Evolutionary conservation across 2,113 vertebrate genomes (phyloP), one percentile per base, ranked within the genome.

Genomic region (Austrofundulus limnaeus): DNA sequence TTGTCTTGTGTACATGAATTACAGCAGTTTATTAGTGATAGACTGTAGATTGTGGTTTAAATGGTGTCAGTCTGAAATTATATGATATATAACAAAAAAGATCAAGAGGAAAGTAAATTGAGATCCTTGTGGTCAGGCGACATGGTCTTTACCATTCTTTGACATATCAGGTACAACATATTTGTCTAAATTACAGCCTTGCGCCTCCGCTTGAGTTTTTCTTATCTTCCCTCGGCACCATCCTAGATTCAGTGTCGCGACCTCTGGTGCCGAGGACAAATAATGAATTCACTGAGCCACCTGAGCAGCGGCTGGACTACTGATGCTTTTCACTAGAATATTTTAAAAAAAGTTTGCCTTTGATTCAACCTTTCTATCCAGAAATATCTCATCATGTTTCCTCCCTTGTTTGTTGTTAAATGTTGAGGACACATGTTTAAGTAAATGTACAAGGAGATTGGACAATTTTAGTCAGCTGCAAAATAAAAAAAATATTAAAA

Each of bases 161-260:
- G 59, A 81, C 78, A 61, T 50, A 43, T 38, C 64, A 66, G 63
- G 72, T 60, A 59, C 54, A 48, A 64, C 67, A 49, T 49, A 83
- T 86, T 82, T 81, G 78, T 86, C 70, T 74, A 76, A 79, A 78
- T 85, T 72, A 79, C 67, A 79, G 59, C 63, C 25, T n/a, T 21
- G 57, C 49, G 31, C 45, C 17, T 41, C n/a, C 24, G 57, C 75
- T 62, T 56, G 61, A 80, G 64, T 64, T 78, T 68, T 42, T 4
- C 57, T 72, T 71, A 72, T 83, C 78, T 71, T 60, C 75, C 57
- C 46, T 45, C 48, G 58, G 67, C 72, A 49, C 64, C 70, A 71
- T 45, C 71, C 63, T 25, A 21, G 70, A 78, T 58, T 85, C 82
- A 84, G 71, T 67, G 82, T 81, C 83, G 50, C 2, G 68, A 86